phyloP scores from a whole-genome alignment of 2,797 vertebrate species.

The Peromyscus melanophrys region DNA sequence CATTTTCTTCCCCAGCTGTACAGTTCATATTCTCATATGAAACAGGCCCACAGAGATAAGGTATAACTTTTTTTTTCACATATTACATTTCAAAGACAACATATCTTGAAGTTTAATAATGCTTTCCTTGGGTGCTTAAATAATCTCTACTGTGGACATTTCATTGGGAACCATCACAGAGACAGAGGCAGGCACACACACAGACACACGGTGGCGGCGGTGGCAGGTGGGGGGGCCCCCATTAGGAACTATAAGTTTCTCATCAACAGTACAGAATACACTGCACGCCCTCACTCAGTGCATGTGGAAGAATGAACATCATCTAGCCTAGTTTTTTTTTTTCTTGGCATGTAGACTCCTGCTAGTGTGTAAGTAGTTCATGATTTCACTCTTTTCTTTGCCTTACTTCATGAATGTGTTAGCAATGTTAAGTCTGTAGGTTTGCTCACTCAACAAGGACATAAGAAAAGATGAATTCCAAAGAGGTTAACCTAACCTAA shows the following conservation, averaged over 20 bases:
- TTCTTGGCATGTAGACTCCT: conserved; percentile 8
- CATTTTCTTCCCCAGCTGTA: neutral
- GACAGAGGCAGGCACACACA: neutral
- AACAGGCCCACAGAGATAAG: neutral
- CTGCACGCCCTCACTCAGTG: no score
- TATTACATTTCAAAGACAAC: conserved; percentile 26
- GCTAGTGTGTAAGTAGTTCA: neutral
- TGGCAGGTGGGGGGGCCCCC: neutral
- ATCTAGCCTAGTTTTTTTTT: neutral
- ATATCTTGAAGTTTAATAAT: conserved; percentile 27
- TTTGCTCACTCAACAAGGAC: neutral
- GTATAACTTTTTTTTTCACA: conserved; percentile 20
- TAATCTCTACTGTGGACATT: neutral
- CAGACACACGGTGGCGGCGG: neutral
- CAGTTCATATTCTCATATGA: neutral
- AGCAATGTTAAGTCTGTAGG: conserved; percentile 17
- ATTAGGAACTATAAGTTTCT: neutral
- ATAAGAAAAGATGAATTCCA: conserved; percentile 34
- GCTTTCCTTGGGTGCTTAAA: conserved; percentile 39
- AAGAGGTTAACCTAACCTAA: conserved; percentile 18
- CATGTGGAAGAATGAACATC: neutral
- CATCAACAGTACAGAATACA: neutral
- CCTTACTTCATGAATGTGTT: neutral
- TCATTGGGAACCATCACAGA: neutral
- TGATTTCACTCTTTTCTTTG: conserved; percentile 30